Base-by-base conservation (phyloP, 2,113 vertebrate genomes). In the Catharus bicknelli region DNA sequence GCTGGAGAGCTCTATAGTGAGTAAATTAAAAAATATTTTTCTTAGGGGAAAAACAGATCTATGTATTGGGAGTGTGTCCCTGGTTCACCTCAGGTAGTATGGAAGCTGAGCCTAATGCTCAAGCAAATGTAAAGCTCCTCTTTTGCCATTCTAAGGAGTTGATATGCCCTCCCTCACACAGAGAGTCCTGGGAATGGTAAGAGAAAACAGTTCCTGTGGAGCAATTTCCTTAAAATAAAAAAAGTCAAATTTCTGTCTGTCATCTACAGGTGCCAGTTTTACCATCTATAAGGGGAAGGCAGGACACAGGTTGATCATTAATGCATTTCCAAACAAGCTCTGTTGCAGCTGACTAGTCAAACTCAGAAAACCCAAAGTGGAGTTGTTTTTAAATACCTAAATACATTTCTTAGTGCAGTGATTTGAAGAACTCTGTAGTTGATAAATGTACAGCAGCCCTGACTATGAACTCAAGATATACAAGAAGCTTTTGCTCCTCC, bases 371-470 rank as follows among this genome's bases (percentile, higher is more conserved):
- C 5, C 8, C n/a, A 5, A 58, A 32, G 6, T 5, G 32, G 34
- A 22, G 9, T 30, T 59, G 5, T 2, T 50, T 54, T 42, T 26
- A 63, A 88, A 43, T 38, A 48, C 23, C 34, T 55, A 57, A 77
- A 51, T 47, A 21, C 5, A 5, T 50, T 53, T 29, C 38, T 74
- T 69, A 63, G 36, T 0, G 0, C 11, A 27, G 25, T 59, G 66
- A 48, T 82, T 63, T 67, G 26, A 47, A 67, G 40, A 45, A 40
- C 22, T 75, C 53, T 38, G 19, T 76, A 42, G 62, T 4, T 66
- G 51, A 47, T 58, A 42, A 77, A 67, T 7, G 14, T n/a, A 12
- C 26, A 67, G 16, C 40, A 55, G 11, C 50, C 55, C 22, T 83
- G 34, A 11, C 16, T 48, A 4, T 5, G 1, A 36, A 32, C 36